Evolutionary conservation across 2,888 invertebrate species (phyloP), one percentile per base, ranked within the genome.

Genomic region (Parthenolecanium corni): DNA sequence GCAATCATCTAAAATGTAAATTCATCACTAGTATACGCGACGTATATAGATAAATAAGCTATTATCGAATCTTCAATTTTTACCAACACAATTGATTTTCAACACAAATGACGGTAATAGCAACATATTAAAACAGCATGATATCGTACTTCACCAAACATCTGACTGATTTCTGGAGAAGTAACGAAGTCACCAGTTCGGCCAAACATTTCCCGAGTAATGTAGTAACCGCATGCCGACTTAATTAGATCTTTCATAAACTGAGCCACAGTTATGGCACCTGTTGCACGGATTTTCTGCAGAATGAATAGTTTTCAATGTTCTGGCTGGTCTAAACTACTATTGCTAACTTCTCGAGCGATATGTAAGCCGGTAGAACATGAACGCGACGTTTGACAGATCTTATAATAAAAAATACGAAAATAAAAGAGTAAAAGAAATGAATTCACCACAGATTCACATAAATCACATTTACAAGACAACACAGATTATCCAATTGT

Each of bases 81-180:
- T n/a, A n/a, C 9, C 31, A 31, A 31, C 31, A 31, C 5, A 31
- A 31, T 31, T 31, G 18, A 11, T 31, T 52, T 16, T 24, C 5
- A 52, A 24, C 12, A 25, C 16, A n/a, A 24, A 52, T 11, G 18
- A 21, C n/a, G 31, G n/a, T 31, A 31, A 31, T n/a, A n/a, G n/a
- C n/a, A n/a, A n/a, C n/a, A n/a, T n/a, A n/a, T n/a, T n/a, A n/a
- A n/a, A n/a, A n/a, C 40, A 40, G 42, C 18, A 2, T 24, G 11
- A 58, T 64, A 24, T 62, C 70, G 69, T 75, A 87, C 85, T 80
- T 98, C 98, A 62, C 97, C 97, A 79, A 98, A 98, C 70, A 98
- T 80, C 74, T 96, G 96, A 67, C 85, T 86, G 61, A 98, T 85
- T 80, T 98, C 98, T 3, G 98, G 98, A 0, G 97, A 95, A 3